Evolutionary conservation across 2,797 vertebrate species (phyloP).

Genomic region (Argyrosomus regius): DNA sequence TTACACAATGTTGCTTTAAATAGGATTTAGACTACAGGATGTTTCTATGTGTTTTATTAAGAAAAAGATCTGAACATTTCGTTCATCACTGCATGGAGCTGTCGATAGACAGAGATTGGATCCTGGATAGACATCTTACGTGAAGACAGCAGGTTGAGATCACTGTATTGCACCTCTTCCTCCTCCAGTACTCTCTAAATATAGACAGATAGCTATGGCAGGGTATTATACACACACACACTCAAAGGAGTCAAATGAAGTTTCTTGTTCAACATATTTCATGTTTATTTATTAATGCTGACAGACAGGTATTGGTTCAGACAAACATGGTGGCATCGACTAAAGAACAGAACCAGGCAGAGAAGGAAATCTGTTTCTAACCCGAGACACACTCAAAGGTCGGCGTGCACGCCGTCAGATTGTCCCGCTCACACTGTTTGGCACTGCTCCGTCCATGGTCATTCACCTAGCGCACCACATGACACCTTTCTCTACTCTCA

Average conservation of each 20-base stretch:
- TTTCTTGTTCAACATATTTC: constrained; percentile 53
- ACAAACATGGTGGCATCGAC: constrained; percentile 68
- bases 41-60: background rate
- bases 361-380: constrained; percentile 48
- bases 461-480: constrained; percentile 15
- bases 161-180: background rate
- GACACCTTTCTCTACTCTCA: constrained; percentile 19
- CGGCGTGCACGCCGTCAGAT: constrained; percentile 36
- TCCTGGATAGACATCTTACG: constrained; percentile 3
- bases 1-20: too few species aligned
- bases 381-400: constrained; percentile 38
- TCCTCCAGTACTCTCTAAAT: constrained; percentile 4
- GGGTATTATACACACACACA: background rate
- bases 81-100: background rate
- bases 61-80: background rate
- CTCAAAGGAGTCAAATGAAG: background rate
- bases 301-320: constrained; percentile 66
- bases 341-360: constrained; percentile 63
- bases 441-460: constrained; percentile 26
- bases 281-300: constrained; percentile 72
- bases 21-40: too few species aligned
- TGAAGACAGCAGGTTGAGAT: constrained; percentile 4
- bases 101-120: background rate
- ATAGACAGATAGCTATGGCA: background rate
- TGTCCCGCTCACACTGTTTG: constrained; percentile 55